Base-by-base conservation (phyloP, 2,797 vertebrate species). In the Sternarchorhynchus goeldii region DNA sequence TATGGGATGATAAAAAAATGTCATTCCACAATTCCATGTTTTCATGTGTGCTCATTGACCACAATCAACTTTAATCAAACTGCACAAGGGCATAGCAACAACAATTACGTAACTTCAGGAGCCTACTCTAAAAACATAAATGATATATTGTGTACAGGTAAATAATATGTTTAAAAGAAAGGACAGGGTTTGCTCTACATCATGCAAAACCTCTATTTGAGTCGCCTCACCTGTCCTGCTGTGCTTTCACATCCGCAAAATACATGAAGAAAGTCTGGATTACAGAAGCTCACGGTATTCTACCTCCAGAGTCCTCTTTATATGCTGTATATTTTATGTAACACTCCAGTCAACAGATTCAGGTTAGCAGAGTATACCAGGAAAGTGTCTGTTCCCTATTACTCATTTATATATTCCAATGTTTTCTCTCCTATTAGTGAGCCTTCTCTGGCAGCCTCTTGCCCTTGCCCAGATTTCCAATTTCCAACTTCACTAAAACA, bases 361-460 rank as follows among this genome's bases (percentile, higher is more conserved):
- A 55, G 64, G 62, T 53, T 75, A 85, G 32, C 78, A 84, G 76
- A 84, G 85, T 87, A 83, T 75, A 62, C 57, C 59, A 75, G 68
- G 91, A 90, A 93, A 92, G 88, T 84, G 85, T 83, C 91, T 92
- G 92, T 91, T 93, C 92, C 92, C 92, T 92, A 90, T 90, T 91
- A 84, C 91, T 87, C 76, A 5, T 84, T 82, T 81, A 64, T 34
- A 81, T 78, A 85, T 85, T 82, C 81, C 79, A 84, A 70, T 74
- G 88, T 80, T 82, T 89, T 88, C 81, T 77, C 77, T 77, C 82
- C 82, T 63, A 79, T 71, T 84, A 50, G 55, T 29, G 65, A 18
- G 41, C 18, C 71, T 21, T 56, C 64, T 66, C 45, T 77, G 56
- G 63, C 70, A 36, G 29, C 36, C 57, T 31, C 34, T 63, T 57